Base-by-base conservation (phyloP, 2,888 invertebrate species). In the Drosophila nr. perissopoda region DNA sequence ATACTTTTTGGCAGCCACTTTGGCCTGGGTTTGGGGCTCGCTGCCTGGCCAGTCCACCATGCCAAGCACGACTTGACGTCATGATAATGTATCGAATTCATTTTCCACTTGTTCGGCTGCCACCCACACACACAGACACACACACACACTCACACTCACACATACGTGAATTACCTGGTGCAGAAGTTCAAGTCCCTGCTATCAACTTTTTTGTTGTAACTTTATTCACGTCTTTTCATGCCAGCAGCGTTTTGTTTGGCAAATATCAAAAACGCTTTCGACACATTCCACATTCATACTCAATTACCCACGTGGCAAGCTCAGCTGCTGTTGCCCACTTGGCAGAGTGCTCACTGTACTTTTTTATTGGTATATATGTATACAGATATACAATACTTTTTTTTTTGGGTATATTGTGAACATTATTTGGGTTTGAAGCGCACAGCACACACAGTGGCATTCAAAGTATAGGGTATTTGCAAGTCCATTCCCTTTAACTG, bases 41-140 rank as follows among this genome's bases (percentile, higher is more conserved):
- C 8, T 7, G 16, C 53, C 60, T 57, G 49, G 73, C 51, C 82
- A 80, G 75, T 70, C 38, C 38, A n/a, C 56, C n/a, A 38, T 56
- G 38, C 79, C 86, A 88, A 79, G 90, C 88, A 85, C 90, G 89
- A 89, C 83, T 85, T 86, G 88, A 79, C 86, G 83, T 82, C 88
- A 84, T 79, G 88, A 90, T 87, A 87, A 89, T 87, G 90, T 87
- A 89, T 90, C 90, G 86, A 89, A 87, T 87, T 88, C 86, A 85
- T 87, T 87, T 87, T 87, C 90, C 86, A 90, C 77, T 81, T 89
- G 83, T 88, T 90, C 88, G 83, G 70, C 76, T 84, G 83, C 89
- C 84, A 86, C 76, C 76, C 42, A 54, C 66, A 60, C 57, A 42
- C 59, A 49, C 61, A 48, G 33, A 18, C 40, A 29, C n/a, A 40